Evolutionary conservation across 2,113 vertebrate species (phyloP), one percentile per base, ranked within the genome.

Genomic region (Benthochromis sp.): DNA sequence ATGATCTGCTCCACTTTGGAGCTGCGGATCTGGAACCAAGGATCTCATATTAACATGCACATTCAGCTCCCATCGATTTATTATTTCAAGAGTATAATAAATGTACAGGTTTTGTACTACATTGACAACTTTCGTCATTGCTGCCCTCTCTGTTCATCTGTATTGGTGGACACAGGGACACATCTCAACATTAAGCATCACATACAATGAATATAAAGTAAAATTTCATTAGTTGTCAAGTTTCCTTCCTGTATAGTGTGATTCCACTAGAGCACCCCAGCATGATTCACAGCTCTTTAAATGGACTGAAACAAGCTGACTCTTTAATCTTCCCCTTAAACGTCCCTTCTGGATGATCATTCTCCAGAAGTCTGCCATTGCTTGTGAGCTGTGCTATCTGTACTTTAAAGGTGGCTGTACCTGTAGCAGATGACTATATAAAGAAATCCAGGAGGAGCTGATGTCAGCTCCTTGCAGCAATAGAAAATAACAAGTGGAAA

Each of bases 11-110:
- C 43, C 83, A 96, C 90, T 92, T 96, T 97, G 12, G 86, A 93
- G 84, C 93, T 96, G 94, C 92, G 86, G 86, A 97, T 94, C 95
- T 96, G 43, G 89, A 91, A 92, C 81, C 10, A 79, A 50, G 16
- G 59, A 71, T 8, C 3, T 2, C 4, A 19, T 50, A 50, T 78
- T 31, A 50, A 31, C 5, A 76, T 47, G 16, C 16, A 10, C 40
- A 73, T 43, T 14, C 66, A 71, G 5, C n/a, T 14, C 12, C 0
- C n/a, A 11, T 0, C 0, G 2, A 50, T n/a, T 3, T 29, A 19
- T n/a, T n/a, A 31, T 31, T 78, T 52, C 6, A 78, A 34, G 17
- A 78, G 27, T n/a, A 34, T n/a, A 31, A 34, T 78, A 13, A 78
- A 78, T 52, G 9, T 78, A 52, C 40, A 11, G 69, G 69, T 29